Percentiles rank a stretch among this genome's conserved stretches.
These are phyloP conservation scores for Leucoma salicis DNA, from an alignment of 2,888 invertebrate genomes.

Conservation along the genomic window DNA sequence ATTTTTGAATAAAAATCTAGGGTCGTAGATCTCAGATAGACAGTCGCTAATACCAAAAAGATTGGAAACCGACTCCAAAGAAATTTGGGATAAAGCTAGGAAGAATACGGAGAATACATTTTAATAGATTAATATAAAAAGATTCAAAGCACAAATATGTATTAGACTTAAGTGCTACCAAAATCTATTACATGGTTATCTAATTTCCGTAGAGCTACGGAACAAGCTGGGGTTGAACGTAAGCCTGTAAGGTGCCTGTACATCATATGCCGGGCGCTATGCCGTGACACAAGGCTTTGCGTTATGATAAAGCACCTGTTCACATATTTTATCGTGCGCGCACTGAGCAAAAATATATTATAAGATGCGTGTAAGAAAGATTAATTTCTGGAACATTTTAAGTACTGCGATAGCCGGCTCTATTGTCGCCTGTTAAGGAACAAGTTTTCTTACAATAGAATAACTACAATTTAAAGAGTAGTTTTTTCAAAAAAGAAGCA, in stretches of 20 bases:
- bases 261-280: conserved; percentile 61
- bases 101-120: too few relatives aligned
- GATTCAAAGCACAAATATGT: too few relatives aligned
- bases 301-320: conserved; percentile 76
- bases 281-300: conserved; percentile 72
- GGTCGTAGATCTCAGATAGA: too few relatives aligned
- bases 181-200: conserved; percentile 61
- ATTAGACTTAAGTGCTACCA: conserved; percentile 30
- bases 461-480: too few relatives aligned
- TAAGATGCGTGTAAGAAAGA: conserved; percentile 46
- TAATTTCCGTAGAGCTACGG: conserved; percentile 57
- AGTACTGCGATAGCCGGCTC: conserved; percentile 18
- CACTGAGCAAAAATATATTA: conserved; percentile 62
- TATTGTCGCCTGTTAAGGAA: conserved; percentile 9
- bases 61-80: too few relatives aligned
- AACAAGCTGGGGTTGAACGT: conserved; percentile 44
- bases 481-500: too few relatives aligned
- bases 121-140: too few relatives aligned
- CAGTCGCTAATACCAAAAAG: too few relatives aligned
- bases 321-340: conserved; percentile 74
- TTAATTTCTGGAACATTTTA: conserved; percentile 37
- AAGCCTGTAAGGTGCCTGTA: conserved; percentile 71
- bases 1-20: too few relatives aligned
- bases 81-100: too few relatives aligned
- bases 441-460: too few relatives aligned